Base-by-base conservation (phyloP, 1,140 invertebrate genomes). In the Cotesia typhae region DNA sequence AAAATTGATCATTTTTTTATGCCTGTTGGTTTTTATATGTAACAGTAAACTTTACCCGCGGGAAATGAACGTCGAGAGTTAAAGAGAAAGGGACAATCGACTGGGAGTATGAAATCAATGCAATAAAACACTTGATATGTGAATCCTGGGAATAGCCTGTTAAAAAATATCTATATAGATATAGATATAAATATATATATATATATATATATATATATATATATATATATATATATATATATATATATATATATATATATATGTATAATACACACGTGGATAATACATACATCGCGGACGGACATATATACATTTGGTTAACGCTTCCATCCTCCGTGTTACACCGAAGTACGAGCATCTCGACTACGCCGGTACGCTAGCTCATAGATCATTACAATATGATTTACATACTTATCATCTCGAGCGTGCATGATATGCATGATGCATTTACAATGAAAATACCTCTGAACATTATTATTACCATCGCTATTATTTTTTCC, bases 331-430 rank as follows among this genome's bases (percentile, higher is more conserved):
- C 28, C 20, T 4, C 12, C 5, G 20, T 35, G 6, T 14, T 17
- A 36, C 41, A 9, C 53, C 5, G 4, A n/a, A 28, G 14, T 52
- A 55, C 51, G 65, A 67, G 35, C 28, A 35, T 53, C 12, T 17
- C 66, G 17, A 14, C 12, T 37, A 6, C 52, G 51, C 57, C 14
- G 35, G 41, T 37, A 6, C 52, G 51, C 57, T 17, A 53, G 41
- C 66, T 68, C 66, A 52, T 68, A 55, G 66, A 68, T 68, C 66
- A 68, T 68, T 68, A 68, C 51, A 57, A 57, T 52, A 52, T 68
- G 66, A 68, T 68, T 68, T 68, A 51, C 66, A 68, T 68, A 68
- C 57, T 68, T 68, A 68, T 68, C 66, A 68, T 68, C 20, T 47
- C 41, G 41, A 10, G 41, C 41, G 41, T 47, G 41, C 10, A 10